phyloP scores from a whole-genome alignment of 2,797 vertebrate genomes.

The Xiphophorus birchmanni region DNA sequence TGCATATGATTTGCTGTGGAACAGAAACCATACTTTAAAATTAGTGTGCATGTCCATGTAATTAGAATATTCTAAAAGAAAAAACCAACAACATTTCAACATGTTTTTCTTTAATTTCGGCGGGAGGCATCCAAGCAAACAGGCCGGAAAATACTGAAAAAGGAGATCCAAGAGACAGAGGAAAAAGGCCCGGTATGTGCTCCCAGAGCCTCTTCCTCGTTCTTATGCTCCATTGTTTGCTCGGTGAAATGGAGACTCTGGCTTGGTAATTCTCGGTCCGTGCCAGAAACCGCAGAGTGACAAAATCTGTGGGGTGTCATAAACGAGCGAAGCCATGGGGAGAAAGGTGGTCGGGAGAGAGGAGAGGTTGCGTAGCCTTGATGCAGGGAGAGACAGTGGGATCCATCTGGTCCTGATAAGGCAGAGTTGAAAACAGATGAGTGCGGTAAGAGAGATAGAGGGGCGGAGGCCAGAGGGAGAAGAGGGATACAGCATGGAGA shows the following conservation, averaged over 20 bases:
- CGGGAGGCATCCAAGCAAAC: constrained; percentile 32
- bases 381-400: constrained; percentile 85
- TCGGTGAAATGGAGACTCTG: constrained; percentile 85
- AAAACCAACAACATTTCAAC: neutral
- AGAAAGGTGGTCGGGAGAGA: constrained; percentile 60
- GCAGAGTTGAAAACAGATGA: constrained; percentile 89
- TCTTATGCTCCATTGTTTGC: constrained; percentile 64
- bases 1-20: neutral
- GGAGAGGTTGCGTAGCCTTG: constrained; percentile 75
- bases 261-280: constrained; percentile 83
- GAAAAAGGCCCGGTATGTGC: constrained; percentile 61
- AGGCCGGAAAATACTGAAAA: constrained; percentile 52
- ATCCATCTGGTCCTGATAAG: constrained; percentile 93
- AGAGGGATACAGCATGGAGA: constrained; percentile 39
- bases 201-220: constrained; percentile 49
- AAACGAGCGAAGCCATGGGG: constrained; percentile 74
- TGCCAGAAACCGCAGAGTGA: constrained; percentile 93
- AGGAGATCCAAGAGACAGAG: constrained; percentile 48
- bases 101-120: constrained; percentile 11
- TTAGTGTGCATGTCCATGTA: neutral
- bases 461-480: constrained; percentile 10
- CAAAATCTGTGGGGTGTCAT: constrained; percentile 92
- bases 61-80: neutral
- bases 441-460: constrained; percentile 72
- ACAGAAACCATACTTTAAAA: neutral